phyloP scores from a whole-genome alignment of 2,113 vertebrate species.

The Lophotis ruficrista region DNA sequence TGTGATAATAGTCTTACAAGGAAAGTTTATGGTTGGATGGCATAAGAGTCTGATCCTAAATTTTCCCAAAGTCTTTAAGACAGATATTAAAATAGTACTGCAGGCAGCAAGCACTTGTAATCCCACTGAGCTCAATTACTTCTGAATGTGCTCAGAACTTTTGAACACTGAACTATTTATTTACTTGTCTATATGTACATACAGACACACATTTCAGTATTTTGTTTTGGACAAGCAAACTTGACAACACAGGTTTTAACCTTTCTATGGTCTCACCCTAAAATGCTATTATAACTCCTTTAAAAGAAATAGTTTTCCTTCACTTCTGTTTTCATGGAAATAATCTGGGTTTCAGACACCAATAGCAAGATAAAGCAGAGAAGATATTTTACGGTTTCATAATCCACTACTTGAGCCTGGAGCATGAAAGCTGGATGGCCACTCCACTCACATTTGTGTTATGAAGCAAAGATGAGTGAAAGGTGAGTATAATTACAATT shows the following conservation, averaged over 20 bases:
- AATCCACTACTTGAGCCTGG: background rate
- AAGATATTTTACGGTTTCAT: background rate
- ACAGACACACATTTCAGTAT: background rate
- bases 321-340: background rate
- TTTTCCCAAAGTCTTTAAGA: constrained; percentile 16
- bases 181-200: background rate
- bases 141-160: background rate
- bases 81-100: constrained; percentile 17
- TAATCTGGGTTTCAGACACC: background rate
- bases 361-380: background rate
- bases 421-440: background rate
- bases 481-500: background rate
- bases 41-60: background rate
- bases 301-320: background rate
- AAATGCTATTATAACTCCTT: background rate
- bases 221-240: background rate
- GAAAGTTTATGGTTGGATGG: background rate
- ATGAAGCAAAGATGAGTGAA: background rate
- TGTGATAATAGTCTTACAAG: background rate
- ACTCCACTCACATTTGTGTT: background rate
- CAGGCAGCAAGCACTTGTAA: background rate
- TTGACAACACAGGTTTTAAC: background rate
- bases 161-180: constrained; percentile 7
- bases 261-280: background rate
- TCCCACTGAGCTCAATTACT: constrained; percentile 9